Conservation (phyloP, 2,113 vertebrate species). For the Camelus bactrianus region DNA sequence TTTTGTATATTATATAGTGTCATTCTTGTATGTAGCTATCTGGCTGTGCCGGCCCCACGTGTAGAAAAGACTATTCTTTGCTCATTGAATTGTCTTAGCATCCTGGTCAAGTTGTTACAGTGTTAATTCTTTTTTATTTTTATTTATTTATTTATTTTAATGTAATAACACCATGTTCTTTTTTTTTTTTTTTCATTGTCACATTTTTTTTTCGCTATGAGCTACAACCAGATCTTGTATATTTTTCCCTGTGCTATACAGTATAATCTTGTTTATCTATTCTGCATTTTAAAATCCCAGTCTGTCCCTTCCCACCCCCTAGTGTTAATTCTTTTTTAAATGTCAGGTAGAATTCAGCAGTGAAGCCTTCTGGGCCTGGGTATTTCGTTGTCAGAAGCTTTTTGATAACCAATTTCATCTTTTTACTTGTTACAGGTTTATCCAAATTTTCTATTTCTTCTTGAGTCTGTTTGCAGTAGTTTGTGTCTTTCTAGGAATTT, state of each 20-base stretch:
- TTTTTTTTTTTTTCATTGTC: too few species aligned
- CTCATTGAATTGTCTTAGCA: not conserved
- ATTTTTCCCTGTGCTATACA: too few species aligned
- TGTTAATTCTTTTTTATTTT: not conserved
- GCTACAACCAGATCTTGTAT: too few species aligned
- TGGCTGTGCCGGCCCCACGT: not conserved
- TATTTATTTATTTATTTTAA: too few species aligned
- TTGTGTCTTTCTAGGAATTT: not conserved
- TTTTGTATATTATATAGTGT: not conserved
- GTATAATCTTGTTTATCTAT: too few species aligned
- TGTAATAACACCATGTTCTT: too few species aligned
- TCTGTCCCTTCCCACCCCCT: too few species aligned
- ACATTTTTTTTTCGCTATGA: too few species aligned
- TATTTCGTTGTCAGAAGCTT: not conserved
- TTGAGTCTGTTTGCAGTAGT: not conserved
- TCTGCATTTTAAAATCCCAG: too few species aligned
- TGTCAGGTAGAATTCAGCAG: not conserved
- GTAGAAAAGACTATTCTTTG: not conserved
- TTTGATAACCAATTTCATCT: not conserved
- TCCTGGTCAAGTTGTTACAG: not conserved
- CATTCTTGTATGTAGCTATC: not conserved
- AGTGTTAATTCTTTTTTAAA: constrained; percentile 1
- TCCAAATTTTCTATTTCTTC: constrained; percentile 9
- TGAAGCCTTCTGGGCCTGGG: not conserved
- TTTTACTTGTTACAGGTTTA: not conserved